Evolutionary conservation across 1,140 invertebrate species (phyloP), one percentile per base, ranked within the genome.

Genomic region (Penaeus chinensis): DNA sequence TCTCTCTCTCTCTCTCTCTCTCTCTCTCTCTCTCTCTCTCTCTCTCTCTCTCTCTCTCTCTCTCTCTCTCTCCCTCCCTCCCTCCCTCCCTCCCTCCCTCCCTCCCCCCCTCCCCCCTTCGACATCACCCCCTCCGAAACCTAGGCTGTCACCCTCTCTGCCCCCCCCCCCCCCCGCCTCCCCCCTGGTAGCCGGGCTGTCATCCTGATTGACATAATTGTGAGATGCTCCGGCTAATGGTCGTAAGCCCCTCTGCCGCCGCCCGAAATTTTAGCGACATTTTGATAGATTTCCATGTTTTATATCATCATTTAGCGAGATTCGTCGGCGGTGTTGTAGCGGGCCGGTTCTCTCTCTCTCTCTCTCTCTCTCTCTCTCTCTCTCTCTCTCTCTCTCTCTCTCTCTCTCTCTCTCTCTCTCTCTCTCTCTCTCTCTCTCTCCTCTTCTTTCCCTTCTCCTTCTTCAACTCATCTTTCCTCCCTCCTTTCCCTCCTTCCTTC

Each of bases 131-230:
- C 27, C 76, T 63, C 27, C n/a, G 47, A 16, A 10, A n/a, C 27
- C 62, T 60, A 54, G 16, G 18, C 37, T 79, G 24, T n/a, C 61
- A 11, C 76, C 27, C 62, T 54, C 42, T 27, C 76, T 65, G 61
- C 20, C 60, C 37, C 74, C 24, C 60, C 37, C 76, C 22, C 84
- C 19, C 77, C 77, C 78, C 60, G 27, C 61, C 62, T 54, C 32
- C 84, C 54, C 60, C 22, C 71, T 71, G 22, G 69, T 42, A 42
- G 69, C n/a, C 69, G 32, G 69, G 32, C 69, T 84, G 66, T 76
- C 82, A 71, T 65, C n/a, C 69, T 83, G 82, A 83, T 83, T 83
- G 82, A 83, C 82, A 83, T 83, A 83, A 83, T 83, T 83, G 82
- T 74, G 82, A 83, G 82, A 24, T 69, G 65, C 82, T 82, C 79